Evolutionary conservation across 2,113 vertebrate genomes (phyloP).

Genomic region (Anarrhichthys ocellatus): DNA sequence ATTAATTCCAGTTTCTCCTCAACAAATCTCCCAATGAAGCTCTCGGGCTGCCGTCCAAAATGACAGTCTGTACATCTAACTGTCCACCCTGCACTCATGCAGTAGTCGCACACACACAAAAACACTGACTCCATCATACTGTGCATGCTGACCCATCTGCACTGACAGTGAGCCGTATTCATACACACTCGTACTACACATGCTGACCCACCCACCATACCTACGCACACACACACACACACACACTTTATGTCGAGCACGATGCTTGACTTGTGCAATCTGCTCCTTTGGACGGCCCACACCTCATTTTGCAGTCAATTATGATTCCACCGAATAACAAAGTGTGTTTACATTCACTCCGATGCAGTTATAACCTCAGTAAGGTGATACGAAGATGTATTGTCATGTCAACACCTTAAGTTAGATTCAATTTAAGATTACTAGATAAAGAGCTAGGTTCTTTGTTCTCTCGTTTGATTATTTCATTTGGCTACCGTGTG

Average conservation of each 20-base stretch:
- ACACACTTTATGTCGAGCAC: not conserved
- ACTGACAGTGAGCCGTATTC: conserved; percentile 20
- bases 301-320: conserved; percentile 53
- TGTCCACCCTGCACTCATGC: conserved; percentile 32
- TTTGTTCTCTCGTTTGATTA: not conserved
- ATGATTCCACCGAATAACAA: conserved; percentile 44
- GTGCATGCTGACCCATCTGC: conserved; percentile 31
- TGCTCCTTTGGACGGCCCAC: conserved; percentile 8
- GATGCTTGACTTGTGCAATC: conserved; percentile 48
- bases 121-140: conserved; percentile 27
- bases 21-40: conserved; percentile 30
- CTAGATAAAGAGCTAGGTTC: not conserved
- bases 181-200: conserved; percentile 23
- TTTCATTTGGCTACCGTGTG: conserved; percentile 3
- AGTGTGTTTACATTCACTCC: conserved; percentile 34
- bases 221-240: conserved; percentile 1
- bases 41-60: conserved; percentile 37
- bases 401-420: conserved; percentile 14
- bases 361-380: not conserved
- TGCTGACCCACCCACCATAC: conserved; percentile 34
- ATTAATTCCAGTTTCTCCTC: conserved; percentile 33
- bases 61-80: conserved; percentile 33
- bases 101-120: conserved; percentile 29
- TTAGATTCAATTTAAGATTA: conserved; percentile 2
- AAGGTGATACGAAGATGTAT: not conserved